Evolutionary conservation across 2,888 invertebrate genomes (phyloP).

Genomic region (Noctuana brunneofusca): DNA sequence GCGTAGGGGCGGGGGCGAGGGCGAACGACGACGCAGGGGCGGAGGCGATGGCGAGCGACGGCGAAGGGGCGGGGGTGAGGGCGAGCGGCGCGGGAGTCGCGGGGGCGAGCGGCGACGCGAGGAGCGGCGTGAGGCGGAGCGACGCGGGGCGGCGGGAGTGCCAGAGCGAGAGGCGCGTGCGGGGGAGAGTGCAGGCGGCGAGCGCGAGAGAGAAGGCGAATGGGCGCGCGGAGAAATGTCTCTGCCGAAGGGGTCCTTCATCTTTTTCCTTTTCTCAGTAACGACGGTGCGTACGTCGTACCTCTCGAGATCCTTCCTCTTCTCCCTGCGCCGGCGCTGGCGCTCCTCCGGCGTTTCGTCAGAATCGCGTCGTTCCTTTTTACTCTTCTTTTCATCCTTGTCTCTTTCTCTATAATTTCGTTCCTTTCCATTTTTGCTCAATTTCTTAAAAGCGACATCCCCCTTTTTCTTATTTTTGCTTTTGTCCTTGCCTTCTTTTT

Average conservation of each 20-base stretch:
- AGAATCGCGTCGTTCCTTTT: constrained; percentile 51
- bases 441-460: constrained; percentile 88
- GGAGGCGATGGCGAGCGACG: constrained; percentile 38
- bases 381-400: constrained; percentile 58
- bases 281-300: constrained; percentile 92
- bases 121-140: constrained; percentile 36
- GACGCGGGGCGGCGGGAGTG: constrained; percentile 37
- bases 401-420: constrained; percentile 89
- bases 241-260: constrained; percentile 90
- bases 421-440: constrained; percentile 89
- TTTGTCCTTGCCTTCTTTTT: constrained; percentile 73
- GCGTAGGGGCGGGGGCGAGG: constrained; percentile 33
- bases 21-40: constrained; percentile 37
- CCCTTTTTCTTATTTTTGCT: constrained; percentile 75
- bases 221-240: constrained; percentile 83
- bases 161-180: constrained; percentile 40
- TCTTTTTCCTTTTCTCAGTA: constrained; percentile 85
- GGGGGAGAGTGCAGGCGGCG: constrained; percentile 40
- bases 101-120: too few relatives aligned
- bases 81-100: constrained; percentile 37
- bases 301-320: constrained; percentile 90
- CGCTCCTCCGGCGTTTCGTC: constrained; percentile 54
- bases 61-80: constrained; percentile 37
- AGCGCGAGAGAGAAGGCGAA: constrained; percentile 42
- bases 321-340: constrained; percentile 74